phyloP scores from a whole-genome alignment of 2,113 vertebrate species.

The Thymallus thymallus region DNA sequence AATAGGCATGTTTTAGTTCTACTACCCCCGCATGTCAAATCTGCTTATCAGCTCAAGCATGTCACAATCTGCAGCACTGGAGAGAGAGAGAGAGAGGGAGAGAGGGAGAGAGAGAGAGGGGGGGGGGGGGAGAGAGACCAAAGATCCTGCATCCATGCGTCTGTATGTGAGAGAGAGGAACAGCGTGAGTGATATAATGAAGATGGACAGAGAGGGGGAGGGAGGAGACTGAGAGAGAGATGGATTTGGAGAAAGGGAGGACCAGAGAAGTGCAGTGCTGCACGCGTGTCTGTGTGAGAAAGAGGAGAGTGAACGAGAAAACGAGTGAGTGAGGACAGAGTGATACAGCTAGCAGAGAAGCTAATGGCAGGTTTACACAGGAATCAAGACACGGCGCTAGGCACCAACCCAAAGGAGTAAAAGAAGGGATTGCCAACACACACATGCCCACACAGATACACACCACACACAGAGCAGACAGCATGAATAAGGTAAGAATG shows the following conservation, averaged over 20 bases:
- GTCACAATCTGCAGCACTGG: neutral
- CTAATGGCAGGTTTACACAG: neutral
- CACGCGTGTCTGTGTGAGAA: neutral
- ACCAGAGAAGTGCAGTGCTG: slow-evolving; percentile 15
- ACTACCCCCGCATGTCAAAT: slow-evolving; percentile 16
- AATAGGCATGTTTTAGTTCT: slow-evolving; percentile 25
- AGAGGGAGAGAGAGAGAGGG: too few relatives aligned
- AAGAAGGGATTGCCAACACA: neutral
- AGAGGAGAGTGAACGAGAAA: neutral
- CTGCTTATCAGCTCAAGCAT: slow-evolving; percentile 25
- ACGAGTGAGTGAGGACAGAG: slow-evolving; percentile 10
- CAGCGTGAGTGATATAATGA: slow-evolving; percentile 3
- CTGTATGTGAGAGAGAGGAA: neutral
- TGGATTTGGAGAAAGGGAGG: slow-evolving; percentile 14
- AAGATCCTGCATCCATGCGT: neutral
- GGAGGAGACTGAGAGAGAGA: slow-evolving; percentile 6
- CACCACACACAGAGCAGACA: neutral
- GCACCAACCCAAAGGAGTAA: too few relatives aligned
- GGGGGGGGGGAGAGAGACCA: slow-evolving; percentile 18
- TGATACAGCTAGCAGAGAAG: slow-evolving; percentile 7
- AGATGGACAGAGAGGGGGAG: slow-evolving; percentile 1
- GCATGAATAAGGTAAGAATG: neutral
- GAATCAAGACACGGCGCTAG: neutral
- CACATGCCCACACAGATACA: neutral
- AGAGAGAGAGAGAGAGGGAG: slow-evolving; percentile 21